Percentiles rank a stretch among this genome's conserved stretches.
Evolutionary conservation across 2,888 invertebrate genomes (phyloP).

Genomic region (Andrena flavipes): DNA sequence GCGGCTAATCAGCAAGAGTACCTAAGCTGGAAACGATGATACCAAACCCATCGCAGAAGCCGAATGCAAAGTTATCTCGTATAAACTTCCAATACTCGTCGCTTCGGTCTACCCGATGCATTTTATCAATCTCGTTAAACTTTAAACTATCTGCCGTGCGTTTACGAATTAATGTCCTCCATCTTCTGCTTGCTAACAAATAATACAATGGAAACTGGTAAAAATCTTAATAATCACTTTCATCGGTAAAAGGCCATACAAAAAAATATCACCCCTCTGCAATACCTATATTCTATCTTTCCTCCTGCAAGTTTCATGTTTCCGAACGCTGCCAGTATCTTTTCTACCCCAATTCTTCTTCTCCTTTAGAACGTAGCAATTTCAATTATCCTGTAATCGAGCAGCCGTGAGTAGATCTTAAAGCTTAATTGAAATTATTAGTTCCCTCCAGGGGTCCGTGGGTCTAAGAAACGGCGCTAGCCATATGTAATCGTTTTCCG

Average conservation of each 20-base stretch:
- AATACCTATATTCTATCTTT: too few relatives aligned
- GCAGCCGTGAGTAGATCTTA: too few relatives aligned
- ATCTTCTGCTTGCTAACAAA: neutral
- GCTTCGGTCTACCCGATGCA: slow-evolving; percentile 36
- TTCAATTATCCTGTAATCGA: neutral
- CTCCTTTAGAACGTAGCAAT: neutral
- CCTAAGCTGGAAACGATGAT: slow-evolving; percentile 63
- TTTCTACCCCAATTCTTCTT: too few relatives aligned
- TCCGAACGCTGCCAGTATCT: neutral
- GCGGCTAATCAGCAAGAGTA: slow-evolving; percentile 70
- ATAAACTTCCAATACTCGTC: slow-evolving; percentile 65
- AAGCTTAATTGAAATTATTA: slow-evolving; percentile 13
- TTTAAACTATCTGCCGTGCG: slow-evolving; percentile 51
- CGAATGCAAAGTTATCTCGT: slow-evolving; percentile 70
- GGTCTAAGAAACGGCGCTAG: slow-evolving; percentile 5
- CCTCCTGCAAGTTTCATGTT: neutral
- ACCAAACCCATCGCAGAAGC: slow-evolving; percentile 57
- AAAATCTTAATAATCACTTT: neutral
- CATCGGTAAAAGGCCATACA: too few relatives aligned
- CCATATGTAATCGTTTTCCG: slow-evolving; percentile 26
- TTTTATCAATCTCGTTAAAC: slow-evolving; percentile 68
- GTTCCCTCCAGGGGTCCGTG: neutral
- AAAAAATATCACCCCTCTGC: too few relatives aligned
- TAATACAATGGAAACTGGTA: neutral
- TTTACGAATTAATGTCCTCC: slow-evolving; percentile 5